Conservation (phyloP, 1,140 invertebrate genomes). For the Drosophila busckii region DNA sequence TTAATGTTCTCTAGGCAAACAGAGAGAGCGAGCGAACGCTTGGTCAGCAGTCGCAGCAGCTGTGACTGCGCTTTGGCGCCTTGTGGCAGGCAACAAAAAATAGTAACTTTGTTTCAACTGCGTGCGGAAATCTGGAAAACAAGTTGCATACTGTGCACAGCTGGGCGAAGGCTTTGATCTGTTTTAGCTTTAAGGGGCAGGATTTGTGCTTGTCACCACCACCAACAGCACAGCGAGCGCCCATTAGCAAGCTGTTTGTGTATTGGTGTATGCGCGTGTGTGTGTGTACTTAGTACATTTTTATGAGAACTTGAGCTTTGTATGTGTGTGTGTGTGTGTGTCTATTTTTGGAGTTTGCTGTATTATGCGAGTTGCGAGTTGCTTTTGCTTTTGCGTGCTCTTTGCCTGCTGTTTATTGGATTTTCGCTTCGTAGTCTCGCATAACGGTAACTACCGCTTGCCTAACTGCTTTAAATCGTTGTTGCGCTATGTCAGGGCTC, state of each 20-base stretch:
- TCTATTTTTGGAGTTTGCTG: conserved; percentile 67
- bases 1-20: too few relatives aligned
- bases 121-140: conserved; percentile 18
- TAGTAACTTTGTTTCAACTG: conserved; percentile 1
- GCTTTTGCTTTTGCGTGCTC: conserved; percentile 49
- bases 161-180: too few relatives aligned
- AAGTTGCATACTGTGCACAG: conserved; percentile 23
- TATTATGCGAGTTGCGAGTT: conserved; percentile 38
- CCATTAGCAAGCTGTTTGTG: conserved; percentile 10
- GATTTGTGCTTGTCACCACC: conserved; percentile 9
- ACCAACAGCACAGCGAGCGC: not conserved
- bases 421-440: conserved; percentile 38
- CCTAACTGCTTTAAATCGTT: conserved; percentile 47
- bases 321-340: conserved; percentile 48
- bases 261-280: not conserved
- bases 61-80: not conserved
- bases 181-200: too few relatives aligned
- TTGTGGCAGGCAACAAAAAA: conserved; percentile 16
- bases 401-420: conserved; percentile 44
- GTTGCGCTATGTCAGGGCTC: conserved; percentile 38
- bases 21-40: conserved; percentile 3
- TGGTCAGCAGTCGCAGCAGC: conserved; percentile 1
- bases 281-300: conserved; percentile 44
- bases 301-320: conserved; percentile 31
- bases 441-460: conserved; percentile 36